A percentile compares a stretch with the other conserved stretches of the same genome.
These are phyloP conservation scores for Pharmacophagus antenor DNA, from an alignment of 2,888 invertebrate species.

Conservation along the genomic window DNA sequence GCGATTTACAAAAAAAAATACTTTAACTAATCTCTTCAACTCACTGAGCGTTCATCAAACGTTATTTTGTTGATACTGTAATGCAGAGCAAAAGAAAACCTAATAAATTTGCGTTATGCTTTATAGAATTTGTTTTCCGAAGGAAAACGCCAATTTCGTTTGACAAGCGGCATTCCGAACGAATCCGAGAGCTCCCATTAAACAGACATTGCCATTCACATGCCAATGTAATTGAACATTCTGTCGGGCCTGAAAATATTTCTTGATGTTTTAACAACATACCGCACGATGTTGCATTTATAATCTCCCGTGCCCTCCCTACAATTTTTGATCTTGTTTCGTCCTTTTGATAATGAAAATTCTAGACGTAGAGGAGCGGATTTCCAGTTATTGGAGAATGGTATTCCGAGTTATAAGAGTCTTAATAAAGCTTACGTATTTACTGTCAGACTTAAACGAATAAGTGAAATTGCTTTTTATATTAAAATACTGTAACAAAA, in stretches of 20 bases:
- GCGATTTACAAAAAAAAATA: background rate
- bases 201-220: conserved; percentile 47
- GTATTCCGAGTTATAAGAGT: conserved; percentile 37
- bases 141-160: conserved; percentile 50
- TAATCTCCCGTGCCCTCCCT: conserved; percentile 47
- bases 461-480: conserved; percentile 24
- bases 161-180: conserved; percentile 48
- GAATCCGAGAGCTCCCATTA: conserved; percentile 44
- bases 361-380: conserved; percentile 58
- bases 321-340: conserved; percentile 43
- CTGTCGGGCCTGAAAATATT: conserved; percentile 57
- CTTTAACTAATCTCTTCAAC: background rate
- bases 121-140: conserved; percentile 41
- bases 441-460: conserved; percentile 18
- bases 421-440: conserved; percentile 34
- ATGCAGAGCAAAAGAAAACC: background rate
- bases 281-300: conserved; percentile 50
- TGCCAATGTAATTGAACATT: conserved; percentile 65
- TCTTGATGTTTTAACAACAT: conserved; percentile 50
- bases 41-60: background rate
- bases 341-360: conserved; percentile 52
- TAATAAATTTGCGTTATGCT: conserved; percentile 42
- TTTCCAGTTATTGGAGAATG: conserved; percentile 51
- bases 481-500: conserved; percentile 4
- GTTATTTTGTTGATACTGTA: background rate